Evolutionary conservation across 2,797 vertebrate genomes (phyloP), one percentile per base, ranked within the genome.

Genomic region (Gymnoscopelus microlampas): DNA sequence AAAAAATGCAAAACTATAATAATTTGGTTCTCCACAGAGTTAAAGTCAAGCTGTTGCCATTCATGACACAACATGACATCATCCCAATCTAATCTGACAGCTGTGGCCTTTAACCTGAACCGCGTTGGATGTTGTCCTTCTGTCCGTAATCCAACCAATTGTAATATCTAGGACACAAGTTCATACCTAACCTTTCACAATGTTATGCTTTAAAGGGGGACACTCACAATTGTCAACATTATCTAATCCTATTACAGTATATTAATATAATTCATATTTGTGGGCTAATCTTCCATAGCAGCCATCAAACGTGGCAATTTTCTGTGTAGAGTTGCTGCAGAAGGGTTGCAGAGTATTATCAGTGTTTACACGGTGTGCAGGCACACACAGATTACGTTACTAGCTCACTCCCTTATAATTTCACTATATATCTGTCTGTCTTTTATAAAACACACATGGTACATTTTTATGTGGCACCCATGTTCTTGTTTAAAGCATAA

Each of bases 141-240:
- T 44, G 8, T 44, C 39, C 39, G 39, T 65, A 68, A 75, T 81
- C 71, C 71, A 65, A 8, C 26, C 81, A 60, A 85, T 60, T 75
- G 66, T 65, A 50, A 72, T 78, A 78, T 59, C 47, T 58, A 65
- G 68, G 39, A 44, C 39, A 44, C 8, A 44, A 0, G 1, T 39
- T 44, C 14, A 24, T 73, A 44, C 64, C 54, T 59, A 19, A 54
- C 62, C 57, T 63, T 69, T 59, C 66, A 57, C 54, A 77, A 63
- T 51, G 51, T 56, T 51, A 5, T 14, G 26, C 62, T 44, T 8
- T 9, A 44, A 44, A 8, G 39, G 39, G 39, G 39, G 7, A 1
- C 39, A 10, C 39, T 44, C 39, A 44, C 39, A 8, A 44, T 44
- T 39, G 35, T 39, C 39, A 44, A 9, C 39, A 44, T 8, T 10